These are phyloP conservation scores for Holothuria leucospilota DNA, from an alignment of 53 echinoderm and acorn worm species.

Conservation along the genomic window DNA sequence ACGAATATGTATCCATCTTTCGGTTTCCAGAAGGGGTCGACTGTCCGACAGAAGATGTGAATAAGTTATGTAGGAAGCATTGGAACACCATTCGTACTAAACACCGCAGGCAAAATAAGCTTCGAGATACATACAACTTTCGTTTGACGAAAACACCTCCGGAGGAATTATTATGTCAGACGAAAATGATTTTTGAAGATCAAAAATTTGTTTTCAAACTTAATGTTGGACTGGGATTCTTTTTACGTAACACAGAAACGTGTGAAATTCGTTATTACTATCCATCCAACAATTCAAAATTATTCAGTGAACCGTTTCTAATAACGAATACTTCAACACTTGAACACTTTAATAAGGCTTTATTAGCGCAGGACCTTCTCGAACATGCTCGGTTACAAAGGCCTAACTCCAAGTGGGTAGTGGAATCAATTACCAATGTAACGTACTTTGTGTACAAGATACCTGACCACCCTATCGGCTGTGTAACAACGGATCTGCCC, in stretches of 20 bases:
- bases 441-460: no score
- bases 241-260: slow-evolving; percentile 53
- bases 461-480: slow-evolving; percentile 59
- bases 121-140: no score
- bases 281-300: slow-evolving; percentile 46
- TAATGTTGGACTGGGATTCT: no score
- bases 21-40: not conserved
- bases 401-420: no score
- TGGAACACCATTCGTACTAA: no score
- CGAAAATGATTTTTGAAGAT: no score
- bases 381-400: no score
- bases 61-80: no score
- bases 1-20: not conserved
- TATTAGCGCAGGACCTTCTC: not conserved
- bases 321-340: not conserved
- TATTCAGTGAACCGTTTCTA: slow-evolving; percentile 26
- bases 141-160: no score
- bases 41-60: not conserved
- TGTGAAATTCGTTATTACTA: slow-evolving; percentile 56
- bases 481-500: not conserved
- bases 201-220: slow-evolving; percentile 37
- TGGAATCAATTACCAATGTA: no score
- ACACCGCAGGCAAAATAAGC: no score
- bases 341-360: slow-evolving; percentile 1
- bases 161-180: slow-evolving; percentile 3